Evolutionary conservation across 2,888 invertebrate species (phyloP).

Genomic region (Drosophila prostipennis): DNA sequence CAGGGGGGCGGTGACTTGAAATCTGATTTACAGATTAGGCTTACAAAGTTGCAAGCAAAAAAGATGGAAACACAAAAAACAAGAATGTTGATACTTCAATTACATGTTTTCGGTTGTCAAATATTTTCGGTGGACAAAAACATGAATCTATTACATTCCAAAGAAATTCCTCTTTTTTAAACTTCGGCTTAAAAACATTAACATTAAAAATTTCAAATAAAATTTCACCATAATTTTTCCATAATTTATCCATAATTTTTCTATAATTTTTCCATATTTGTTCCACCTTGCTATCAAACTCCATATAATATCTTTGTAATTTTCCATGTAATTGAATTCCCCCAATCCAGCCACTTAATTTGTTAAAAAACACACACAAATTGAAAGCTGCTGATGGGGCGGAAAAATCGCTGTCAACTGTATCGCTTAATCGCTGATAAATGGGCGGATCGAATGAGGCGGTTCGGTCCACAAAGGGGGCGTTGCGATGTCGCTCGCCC

Average conservation of each 20-base stretch:
- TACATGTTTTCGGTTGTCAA: neutral
- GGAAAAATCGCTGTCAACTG: slow-evolving; percentile 40
- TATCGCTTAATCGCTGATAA: slow-evolving; percentile 13
- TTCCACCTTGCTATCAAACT: no score
- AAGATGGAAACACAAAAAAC: neutral
- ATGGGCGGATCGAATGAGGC: slow-evolving; percentile 32
- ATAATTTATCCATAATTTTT: no score
- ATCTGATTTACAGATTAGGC: slow-evolving; percentile 6
- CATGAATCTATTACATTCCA: no score
- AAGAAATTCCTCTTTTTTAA: no score
- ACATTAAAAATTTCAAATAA: no score
- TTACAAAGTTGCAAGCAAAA: slow-evolving; percentile 3
- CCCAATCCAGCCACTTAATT: neutral
- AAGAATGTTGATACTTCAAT: neutral
- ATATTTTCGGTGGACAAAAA: neutral
- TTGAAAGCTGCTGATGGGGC: slow-evolving; percentile 23
- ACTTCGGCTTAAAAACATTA: no score
- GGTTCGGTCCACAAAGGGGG: slow-evolving; percentile 1
- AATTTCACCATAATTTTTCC: no score
- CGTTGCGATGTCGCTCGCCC: slow-evolving; percentile 40
- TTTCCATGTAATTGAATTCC: no score
- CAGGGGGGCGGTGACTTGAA: slow-evolving; percentile 9
- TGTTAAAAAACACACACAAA: neutral
- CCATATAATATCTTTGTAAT: no score
- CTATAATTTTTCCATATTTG: no score